phyloP scores from a whole-genome alignment of 2,888 invertebrate species.

The Synanthedon myopaeformis region DNA sequence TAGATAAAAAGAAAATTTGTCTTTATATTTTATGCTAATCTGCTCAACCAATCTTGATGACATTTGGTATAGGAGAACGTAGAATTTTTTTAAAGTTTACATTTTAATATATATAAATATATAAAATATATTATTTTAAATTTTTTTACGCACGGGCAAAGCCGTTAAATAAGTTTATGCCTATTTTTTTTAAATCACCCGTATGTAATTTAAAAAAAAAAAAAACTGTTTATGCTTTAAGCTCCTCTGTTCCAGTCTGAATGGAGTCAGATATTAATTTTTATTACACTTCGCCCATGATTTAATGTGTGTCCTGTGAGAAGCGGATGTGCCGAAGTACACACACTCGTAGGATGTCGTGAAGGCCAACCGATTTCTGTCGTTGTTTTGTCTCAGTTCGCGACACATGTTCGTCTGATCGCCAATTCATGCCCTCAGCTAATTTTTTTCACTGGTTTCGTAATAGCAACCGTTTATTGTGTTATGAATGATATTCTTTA shows the following conservation, averaged over 20 bases:
- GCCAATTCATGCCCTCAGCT: not conserved
- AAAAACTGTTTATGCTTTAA: conserved; percentile 12
- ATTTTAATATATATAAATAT: too few relatives aligned
- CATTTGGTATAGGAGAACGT: too few relatives aligned
- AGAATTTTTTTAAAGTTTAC: too few relatives aligned
- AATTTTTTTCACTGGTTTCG: not conserved
- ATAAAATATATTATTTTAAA: too few relatives aligned
- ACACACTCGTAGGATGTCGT: conserved; percentile 31
- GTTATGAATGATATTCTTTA: not conserved
- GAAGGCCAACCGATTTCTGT: conserved; percentile 57
- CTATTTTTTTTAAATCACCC: too few relatives aligned
- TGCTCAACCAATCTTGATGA: too few relatives aligned
- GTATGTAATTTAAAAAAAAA: too few relatives aligned
- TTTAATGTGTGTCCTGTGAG: conserved; percentile 34
- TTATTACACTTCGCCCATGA: conserved; percentile 15
- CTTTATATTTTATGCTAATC: too few relatives aligned
- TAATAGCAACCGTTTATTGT: not conserved
- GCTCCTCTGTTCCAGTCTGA: not conserved
- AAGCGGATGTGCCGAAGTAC: conserved; percentile 42
- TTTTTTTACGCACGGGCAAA: too few relatives aligned
- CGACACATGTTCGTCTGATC: conserved; percentile 8
- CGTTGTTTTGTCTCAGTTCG: conserved; percentile 39
- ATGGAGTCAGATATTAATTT: conserved; percentile 7
- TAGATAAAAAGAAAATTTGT: too few relatives aligned
- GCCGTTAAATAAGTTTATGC: too few relatives aligned